Percentiles rank a stretch among this genome's conserved stretches.
Evolutionary conservation across 2,113 vertebrate species (phyloP).

Genomic region (Recurvirostra avosetta): DNA sequence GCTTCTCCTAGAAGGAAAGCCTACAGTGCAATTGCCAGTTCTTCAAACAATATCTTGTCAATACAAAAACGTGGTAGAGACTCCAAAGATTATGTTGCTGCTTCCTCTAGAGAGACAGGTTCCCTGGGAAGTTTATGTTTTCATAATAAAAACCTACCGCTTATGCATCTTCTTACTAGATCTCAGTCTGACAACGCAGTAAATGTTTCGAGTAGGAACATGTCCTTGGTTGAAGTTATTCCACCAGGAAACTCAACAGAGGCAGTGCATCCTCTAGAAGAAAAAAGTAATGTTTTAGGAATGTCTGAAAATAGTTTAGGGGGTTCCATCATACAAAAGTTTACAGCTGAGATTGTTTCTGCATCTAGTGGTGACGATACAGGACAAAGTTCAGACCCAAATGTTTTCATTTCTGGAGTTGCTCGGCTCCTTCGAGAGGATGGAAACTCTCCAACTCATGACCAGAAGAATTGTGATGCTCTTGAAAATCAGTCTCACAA

Average conservation of each 20-base stretch:
- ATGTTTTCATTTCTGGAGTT: not conserved
- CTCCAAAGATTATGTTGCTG: not conserved
- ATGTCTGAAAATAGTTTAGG: not conserved
- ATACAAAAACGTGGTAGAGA: not conserved
- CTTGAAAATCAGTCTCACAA: not conserved
- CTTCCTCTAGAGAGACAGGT: not conserved
- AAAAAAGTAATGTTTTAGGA: not conserved
- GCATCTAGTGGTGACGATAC: not conserved
- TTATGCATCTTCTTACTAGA: conserved; percentile 24
- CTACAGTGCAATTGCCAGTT: conserved; percentile 28
- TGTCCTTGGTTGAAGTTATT: not conserved
- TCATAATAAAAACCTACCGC: not conserved
- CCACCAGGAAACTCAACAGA: not conserved
- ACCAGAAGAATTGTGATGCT: not conserved
- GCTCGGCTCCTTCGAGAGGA: not conserved
- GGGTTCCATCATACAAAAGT: not conserved
- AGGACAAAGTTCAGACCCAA: not conserved
- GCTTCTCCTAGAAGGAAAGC: conserved; percentile 56
- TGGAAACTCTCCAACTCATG: not conserved
- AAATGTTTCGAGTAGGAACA: not conserved
- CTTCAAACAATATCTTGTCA: conserved; percentile 14
- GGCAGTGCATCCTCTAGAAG: not conserved
- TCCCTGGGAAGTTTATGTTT: conserved; percentile 41
- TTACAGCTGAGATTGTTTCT: not conserved
- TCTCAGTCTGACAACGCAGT: conserved; percentile 71